These are phyloP conservation scores for Neoscelio sp. DNA, from an alignment of 2,888 invertebrate genomes.

Conservation along the genomic window DNA sequence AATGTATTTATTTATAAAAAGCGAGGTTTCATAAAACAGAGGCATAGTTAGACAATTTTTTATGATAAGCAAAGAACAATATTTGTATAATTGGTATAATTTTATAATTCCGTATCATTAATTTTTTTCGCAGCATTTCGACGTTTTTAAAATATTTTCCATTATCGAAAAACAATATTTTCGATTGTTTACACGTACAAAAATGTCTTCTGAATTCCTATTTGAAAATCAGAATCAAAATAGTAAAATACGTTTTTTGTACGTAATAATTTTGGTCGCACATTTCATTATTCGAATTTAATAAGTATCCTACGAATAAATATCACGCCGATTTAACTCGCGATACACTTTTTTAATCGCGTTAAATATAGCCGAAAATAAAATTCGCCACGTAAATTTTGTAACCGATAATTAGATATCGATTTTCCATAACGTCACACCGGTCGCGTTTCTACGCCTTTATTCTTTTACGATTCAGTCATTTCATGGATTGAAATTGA, in stretches of 20 bases:
- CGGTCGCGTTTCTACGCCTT: slow-evolving; percentile 12
- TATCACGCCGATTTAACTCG: no score
- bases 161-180: background rate
- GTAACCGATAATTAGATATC: slow-evolving; percentile 68
- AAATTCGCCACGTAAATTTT: background rate
- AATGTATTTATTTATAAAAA: no score
- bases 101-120: background rate
- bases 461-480: slow-evolving; percentile 27
- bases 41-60: no score
- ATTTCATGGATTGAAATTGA: slow-evolving; percentile 21
- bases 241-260: background rate
- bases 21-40: no score
- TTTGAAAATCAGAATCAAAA: background rate
- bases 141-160: no score
- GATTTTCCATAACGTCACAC: slow-evolving; percentile 44
- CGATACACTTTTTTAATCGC: background rate
- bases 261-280: no score
- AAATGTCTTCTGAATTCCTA: no score
- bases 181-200: no score
- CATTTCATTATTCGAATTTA: no score
- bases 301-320: no score
- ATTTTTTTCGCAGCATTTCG: no score
- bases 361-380: background rate
- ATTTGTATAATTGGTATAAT: background rate
- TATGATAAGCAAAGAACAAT: no score